Base-by-base conservation (phyloP, 2,888 invertebrate species). In the Diaperis boleti region DNA sequence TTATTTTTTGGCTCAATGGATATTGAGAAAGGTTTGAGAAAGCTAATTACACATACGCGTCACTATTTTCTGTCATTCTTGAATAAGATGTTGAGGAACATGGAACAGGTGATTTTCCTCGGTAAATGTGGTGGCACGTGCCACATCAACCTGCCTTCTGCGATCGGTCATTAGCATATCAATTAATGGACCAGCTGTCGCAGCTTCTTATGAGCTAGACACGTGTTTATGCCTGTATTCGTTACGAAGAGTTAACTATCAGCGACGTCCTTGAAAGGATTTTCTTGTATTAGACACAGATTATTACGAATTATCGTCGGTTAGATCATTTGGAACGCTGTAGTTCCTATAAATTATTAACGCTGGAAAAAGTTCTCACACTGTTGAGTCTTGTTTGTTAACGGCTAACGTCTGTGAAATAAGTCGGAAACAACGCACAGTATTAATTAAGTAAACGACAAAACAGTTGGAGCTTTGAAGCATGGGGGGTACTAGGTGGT, bases 151-250 rank as follows among this genome's bases (percentile, higher is more conserved):
- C 65, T 62, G 70, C 71, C 69, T 70, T 68, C 74, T 72, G 72
- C 69, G 67, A 69, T 70, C 71, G 65, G 62, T 64, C 69, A 76
- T 76, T 76, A 75, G 74, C 76, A 76, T 76, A 75, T 74, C 76
- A 75, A 76, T 76, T 76, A 76, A 75, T 76, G 75, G 73, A 76
- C 76, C 76, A 73, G 80, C 83, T 79, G 78, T 75, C 75, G 70
- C 77, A 80, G 81, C 82, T 79, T 82, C 82, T 78, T 80, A 76
- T 79, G 76, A 76, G 74, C 79, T 79, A 81, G 81, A 82, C 80
- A 77, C 77, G 79, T 72, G 72, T 68, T 70, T 70, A 69, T 64
- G 59, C n/a, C 15, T 35, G 64, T 69, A 70, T 56, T 54, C 44
- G 54, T 54, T 54, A 60, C 54, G 37, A 50, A 33, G 17, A 50